phyloP scores from a whole-genome alignment of 2,888 invertebrate species.

The Lepidonotus clava region DNA sequence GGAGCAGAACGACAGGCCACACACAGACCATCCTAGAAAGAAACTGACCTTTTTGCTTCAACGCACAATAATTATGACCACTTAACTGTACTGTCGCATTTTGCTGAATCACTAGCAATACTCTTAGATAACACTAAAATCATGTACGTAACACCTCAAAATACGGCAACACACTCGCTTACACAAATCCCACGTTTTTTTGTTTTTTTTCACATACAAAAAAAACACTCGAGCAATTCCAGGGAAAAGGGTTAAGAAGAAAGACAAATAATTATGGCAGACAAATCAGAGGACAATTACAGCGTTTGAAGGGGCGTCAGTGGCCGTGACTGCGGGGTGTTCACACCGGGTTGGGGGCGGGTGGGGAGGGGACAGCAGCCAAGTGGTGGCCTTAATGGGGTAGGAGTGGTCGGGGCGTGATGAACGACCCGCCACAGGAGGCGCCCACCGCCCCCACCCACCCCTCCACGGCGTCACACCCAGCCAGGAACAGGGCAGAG shows the following conservation, averaged over 20 bases:
- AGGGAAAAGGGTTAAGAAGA: neutral
- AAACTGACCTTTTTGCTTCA: no score
- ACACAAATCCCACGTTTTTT: no score
- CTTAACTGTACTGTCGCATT: no score
- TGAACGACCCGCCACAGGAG: neutral
- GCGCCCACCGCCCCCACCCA: neutral
- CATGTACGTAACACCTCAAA: no score
- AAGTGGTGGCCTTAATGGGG: neutral
- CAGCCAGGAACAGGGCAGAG: neutral
- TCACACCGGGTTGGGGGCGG: neutral
- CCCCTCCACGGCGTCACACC: neutral
- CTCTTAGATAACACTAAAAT: no score
- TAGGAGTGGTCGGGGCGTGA: constrained; percentile 1
- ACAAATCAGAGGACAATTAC: constrained; percentile 13
- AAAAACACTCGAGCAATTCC: no score
- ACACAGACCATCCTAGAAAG: neutral
- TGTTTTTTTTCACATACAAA: no score
- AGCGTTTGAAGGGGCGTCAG: neutral
- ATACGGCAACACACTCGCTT: no score
- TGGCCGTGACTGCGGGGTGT: neutral
- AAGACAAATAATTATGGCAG: neutral
- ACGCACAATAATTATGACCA: no score
- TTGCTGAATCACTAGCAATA: no score
- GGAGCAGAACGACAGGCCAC: constrained; percentile 28
- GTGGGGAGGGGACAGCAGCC: neutral